Evolutionary conservation across 2,113 vertebrate genomes (phyloP), one percentile per base, ranked within the genome.

Genomic region (Sula dactylatra): DNA sequence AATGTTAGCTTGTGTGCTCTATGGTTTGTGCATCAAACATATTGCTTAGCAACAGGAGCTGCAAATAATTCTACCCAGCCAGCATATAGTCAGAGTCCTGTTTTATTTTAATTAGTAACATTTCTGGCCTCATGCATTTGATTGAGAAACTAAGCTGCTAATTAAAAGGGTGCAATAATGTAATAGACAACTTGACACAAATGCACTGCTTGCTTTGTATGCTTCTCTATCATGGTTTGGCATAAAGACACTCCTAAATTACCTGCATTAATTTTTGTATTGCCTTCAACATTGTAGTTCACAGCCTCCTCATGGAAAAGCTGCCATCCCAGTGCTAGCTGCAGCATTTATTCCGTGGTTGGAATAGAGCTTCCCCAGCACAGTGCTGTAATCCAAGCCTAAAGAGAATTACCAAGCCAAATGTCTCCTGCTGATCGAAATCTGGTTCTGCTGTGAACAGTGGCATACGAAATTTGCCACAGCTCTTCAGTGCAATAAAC

Each of bases 81-180:
- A 67, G 91, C 49, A 31, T 25, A 24, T 42, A 64, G 45, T 79
- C 85, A 64, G 58, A 91, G 69, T 89, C 73, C 85, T 50, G 34
- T 93, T 80, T 66, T 95, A 59, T 93, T 97, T 95, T 95, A 96
- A 97, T 96, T 95, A 94, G 77, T 90, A 79, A 58, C 50, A 27
- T 94, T 76, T 95, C 77, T 96, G 67, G 83, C 77, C 90, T 96
- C 29, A 1, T 88, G 77, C 52, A 47, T 91, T 94, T 97, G 83
- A 91, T 85, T 95, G 74, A n/a, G 95, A 90, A 93, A 85, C 86
- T 91, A 91, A 88, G 52, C 82, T 92, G 61, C 92, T 96, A 94
- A 96, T 97, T 98, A 96, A 97, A 97, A 94, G 80, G 42, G 44
- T 93, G 65, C 72, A 95, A 34, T 94, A 66, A 79, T 49, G 72